Percentiles rank a stretch among this genome's conserved stretches.
phyloP scores from a whole-genome alignment of 2,113 vertebrate genomes.

The Neodon shergylaensis region DNA sequence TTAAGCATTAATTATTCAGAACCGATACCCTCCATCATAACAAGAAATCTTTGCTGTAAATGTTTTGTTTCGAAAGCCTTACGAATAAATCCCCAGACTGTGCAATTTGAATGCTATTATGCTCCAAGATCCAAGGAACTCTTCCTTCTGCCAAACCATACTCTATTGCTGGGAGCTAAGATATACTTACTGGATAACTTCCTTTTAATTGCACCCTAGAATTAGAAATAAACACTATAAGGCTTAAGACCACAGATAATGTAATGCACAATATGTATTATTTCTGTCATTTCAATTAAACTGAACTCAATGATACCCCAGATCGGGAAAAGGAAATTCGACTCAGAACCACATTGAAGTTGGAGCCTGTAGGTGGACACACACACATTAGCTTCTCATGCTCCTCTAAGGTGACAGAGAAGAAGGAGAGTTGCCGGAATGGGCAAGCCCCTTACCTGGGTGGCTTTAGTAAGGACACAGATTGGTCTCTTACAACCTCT shows the following conservation, averaged over 20 bases:
- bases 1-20: conserved; percentile 53
- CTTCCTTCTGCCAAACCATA: conserved; percentile 58
- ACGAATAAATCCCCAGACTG: conserved; percentile 46
- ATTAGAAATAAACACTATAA: conserved; percentile 85
- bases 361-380: neutral
- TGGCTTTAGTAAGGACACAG: neutral
- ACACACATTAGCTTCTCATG: conserved; percentile 21
- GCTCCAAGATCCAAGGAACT: conserved; percentile 60
- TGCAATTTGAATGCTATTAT: conserved; percentile 53
- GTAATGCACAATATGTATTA: conserved; percentile 42
- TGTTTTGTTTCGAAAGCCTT: neutral
- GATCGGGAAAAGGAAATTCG: conserved; percentile 6
- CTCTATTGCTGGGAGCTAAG: conserved; percentile 63
- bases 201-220: conserved; percentile 96
- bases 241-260: conserved; percentile 74
- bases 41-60: conserved; percentile 60
- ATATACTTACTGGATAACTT: conserved; percentile 97
- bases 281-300: conserved; percentile 59
- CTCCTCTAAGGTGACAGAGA: neutral
- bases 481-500: neutral
- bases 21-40: neutral
- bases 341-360: neutral
- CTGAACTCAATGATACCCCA: conserved; percentile 46
- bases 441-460: neutral
- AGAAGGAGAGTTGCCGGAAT: neutral